Evolutionary conservation across 2,113 vertebrate species (phyloP).

Genomic region (Lucifuga dentata): DNA sequence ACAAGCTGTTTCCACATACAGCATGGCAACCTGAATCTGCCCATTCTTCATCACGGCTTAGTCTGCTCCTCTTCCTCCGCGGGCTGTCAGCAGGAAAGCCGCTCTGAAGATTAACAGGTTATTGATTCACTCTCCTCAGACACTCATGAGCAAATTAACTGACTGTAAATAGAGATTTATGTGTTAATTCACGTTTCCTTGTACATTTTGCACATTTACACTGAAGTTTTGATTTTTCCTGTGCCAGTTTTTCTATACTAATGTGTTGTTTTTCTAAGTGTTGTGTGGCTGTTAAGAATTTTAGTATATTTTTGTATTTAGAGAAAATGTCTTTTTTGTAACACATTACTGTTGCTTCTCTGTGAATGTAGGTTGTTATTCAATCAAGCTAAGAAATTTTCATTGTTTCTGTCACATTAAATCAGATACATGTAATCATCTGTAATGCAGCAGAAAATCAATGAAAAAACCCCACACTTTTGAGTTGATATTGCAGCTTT

Average conservation of each 20-base stretch:
- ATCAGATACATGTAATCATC: constrained; percentile 16
- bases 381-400: constrained; percentile 9
- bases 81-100: constrained; percentile 25
- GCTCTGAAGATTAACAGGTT: constrained; percentile 47
- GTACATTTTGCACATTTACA: constrained; percentile 48
- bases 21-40: not conserved
- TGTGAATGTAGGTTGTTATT: not conserved
- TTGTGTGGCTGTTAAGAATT: not conserved
- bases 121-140: constrained; percentile 55
- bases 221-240: not conserved
- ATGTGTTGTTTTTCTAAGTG: constrained; percentile 15
- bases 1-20: not conserved
- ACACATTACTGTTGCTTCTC: not conserved
- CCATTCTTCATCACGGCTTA: not conserved
- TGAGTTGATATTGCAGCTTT: too few species aligned
- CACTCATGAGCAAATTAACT: constrained; percentile 34
- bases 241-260: constrained; percentile 1
- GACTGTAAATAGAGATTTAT: constrained; percentile 41
- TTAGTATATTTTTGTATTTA: not conserved
- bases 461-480: too few species aligned
- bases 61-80: constrained; percentile 5
- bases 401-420: not conserved
- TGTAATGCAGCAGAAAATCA: constrained; percentile 29
- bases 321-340: not conserved
- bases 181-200: constrained; percentile 38